Base-by-base conservation (phyloP, 2,888 invertebrate genomes). In the Dione juno region DNA sequence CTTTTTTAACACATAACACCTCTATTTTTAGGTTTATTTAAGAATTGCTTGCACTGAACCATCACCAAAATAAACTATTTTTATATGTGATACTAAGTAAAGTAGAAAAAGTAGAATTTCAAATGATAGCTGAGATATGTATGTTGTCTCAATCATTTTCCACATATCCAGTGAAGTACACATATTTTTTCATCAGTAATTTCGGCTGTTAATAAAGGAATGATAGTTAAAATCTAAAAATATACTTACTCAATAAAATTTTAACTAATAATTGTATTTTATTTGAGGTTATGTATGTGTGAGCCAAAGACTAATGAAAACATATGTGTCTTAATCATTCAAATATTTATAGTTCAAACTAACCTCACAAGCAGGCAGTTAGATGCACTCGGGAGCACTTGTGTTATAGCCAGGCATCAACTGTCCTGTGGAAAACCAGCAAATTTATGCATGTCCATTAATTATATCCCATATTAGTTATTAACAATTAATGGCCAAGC, bases 331-430 rank as follows among this genome's bases (percentile, higher is more conserved):
- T 61, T 28, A 19, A 9, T 21, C n/a, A 67, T 48, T 40, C 10
- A 50, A 67, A 48, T 45, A 67, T 41, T 21, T 10, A 77, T 74
- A 71, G 64, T 72, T 64, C 68, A 77, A 78, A 92, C 93, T 92
- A 89, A 93, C 93, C 93, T 93, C 89, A 88, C 88, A 92, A 89
- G 84, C 92, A 92, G 91, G 91, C 92, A 76, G 88, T 93, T 92
- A 93, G 81, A 82, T 84, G 87, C 89, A 92, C 90, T 88, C 90
- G 75, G 89, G 88, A 86, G 84, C 89, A 90, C 89, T 87, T 84
- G 83, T 83, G 88, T 88, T 88, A 88, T 85, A 85, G 87, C 84
- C 88, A 88, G 86, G 86, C 84, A 83, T 92, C 93, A 92, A 92
- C 86, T 82, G 77, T 86, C 92, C 93, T 92, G 92, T 85, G 90